Evolutionary conservation across 2,888 invertebrate genomes (phyloP), one percentile per base, ranked within the genome.

Genomic region (Bhutanitis thaidina): DNA sequence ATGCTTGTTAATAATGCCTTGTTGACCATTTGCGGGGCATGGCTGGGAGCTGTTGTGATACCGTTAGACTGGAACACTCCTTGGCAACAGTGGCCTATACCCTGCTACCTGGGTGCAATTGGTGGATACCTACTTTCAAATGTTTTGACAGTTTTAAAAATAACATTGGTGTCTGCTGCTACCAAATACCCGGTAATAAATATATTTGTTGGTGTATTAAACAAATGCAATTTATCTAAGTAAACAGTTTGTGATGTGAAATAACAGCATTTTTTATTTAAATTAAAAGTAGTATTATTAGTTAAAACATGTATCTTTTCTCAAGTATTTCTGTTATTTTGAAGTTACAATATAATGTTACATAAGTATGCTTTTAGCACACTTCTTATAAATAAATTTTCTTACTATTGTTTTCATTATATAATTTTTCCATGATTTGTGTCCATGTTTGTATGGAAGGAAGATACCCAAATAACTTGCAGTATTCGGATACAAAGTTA

Each of bases 11-110:
- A 88, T 35, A 91, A 91, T 62, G 85, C 92, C 4, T 67, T 91
- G 49, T 67, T 91, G 48, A 92, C 93, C 0, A 71, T 96, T 9
- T 75, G 94, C 29, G 97, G 97, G 2, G 93, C 95, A 4, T 97
- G 97, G 96, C 67, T 95, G 1, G 96, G 97, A 5, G 95, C 96
- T 2, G 91, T 95, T 50, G 94, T 95, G 0, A 95, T 97, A 58
- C 97, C 97, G 0, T 82, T 97, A 29, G 97, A 97, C 74, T 97
- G 97, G 97, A 95, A 97, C 76, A 91, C 93, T 41, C 94, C 95
- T 0, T 97, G 97, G 96, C 97, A 97, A 87, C 92, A 82, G 52
- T 94, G 94, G 94, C 94, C 94, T 0, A 92, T 94, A 60, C 93
- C 94, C 0, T 94, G 94, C 64, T 91, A 92, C 54, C 79, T 92